Base-by-base conservation (phyloP, 2,113 vertebrate species). In the Syrmaticus mikado region DNA sequence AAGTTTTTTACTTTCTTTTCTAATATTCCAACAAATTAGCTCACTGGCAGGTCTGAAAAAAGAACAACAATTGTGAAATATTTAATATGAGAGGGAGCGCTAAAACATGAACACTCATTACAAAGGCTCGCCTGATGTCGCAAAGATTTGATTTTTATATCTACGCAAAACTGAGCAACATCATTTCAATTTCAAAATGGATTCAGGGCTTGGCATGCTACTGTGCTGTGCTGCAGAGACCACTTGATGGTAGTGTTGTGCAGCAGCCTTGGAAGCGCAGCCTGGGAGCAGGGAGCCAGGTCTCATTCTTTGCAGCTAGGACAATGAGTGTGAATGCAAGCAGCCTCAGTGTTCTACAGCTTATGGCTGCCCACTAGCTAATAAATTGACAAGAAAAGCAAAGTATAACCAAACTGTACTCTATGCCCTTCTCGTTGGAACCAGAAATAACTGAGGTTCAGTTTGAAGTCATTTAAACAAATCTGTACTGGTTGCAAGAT, bases 241-340 rank as follows among this genome's bases (percentile, higher is more conserved):
- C 95, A 25, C 95, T 58, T 38, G 96, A 13, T 92, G 96, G 96
- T 65, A 90, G 57, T 93, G 82, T 75, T 90, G 91, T 8, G 43
- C 92, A 72, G 86, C 20, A 10, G 10, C 67, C 46, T 34, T 41
- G 72, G 18, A 66, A 41, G 45, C 2, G 8, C 45, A 34, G 38
- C 10, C n/a, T 28, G 19, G 1, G 15, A 52, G 36, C 4, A 15
- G 27, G 74, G 8, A 46, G 13, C 0, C 46, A 5, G 52, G 21
- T 50, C 25, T 19, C 46, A 0, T 0, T 10, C 30, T 52, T 2
- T 5, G 55, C 64, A 41, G 50, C 11, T 60, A 4, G 17, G 0
- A 41, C n/a, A 36, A 2, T 2, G 22, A 22, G 8, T 0, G 0
- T 0, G 46, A 27, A 43, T 0, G 11, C 22, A 2, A 0, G 13